Conservation (phyloP, 1,140 invertebrate genomes). For the Temnothorax longispinosus region DNA sequence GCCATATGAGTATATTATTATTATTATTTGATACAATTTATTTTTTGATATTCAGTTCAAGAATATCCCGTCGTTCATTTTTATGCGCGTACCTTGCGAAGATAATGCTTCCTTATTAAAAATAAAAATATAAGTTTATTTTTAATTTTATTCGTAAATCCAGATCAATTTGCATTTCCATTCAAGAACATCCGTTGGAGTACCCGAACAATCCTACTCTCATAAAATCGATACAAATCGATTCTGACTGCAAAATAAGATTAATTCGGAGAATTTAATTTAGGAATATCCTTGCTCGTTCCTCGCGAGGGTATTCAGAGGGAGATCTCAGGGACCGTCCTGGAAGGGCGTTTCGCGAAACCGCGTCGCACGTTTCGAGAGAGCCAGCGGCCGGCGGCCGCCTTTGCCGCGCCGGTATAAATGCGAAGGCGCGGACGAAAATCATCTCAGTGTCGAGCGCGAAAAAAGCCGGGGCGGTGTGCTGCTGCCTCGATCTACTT, state of each 20-base stretch:
- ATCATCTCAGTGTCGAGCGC: conserved; percentile 72
- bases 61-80: background rate
- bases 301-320: background rate
- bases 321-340: conserved; percentile 54
- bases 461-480: conserved; percentile 64
- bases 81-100: background rate
- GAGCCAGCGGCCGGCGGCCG: conserved; percentile 13
- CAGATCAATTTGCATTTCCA: background rate
- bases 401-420: conserved; percentile 66
- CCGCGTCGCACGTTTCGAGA: conserved; percentile 54
- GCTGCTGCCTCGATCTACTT: background rate
- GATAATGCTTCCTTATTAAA: background rate
- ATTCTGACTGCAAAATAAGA: background rate
- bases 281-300: background rate
- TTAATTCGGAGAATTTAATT: conserved; percentile 4
- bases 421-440: conserved; percentile 72
- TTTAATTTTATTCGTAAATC: background rate
- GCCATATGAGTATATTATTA: background rate
- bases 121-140: background rate
- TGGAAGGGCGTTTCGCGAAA: conserved; percentile 54
- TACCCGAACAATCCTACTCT: background rate
- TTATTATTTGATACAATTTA: background rate
- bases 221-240: background rate
- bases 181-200: background rate
- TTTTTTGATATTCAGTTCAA: background rate